These are phyloP conservation scores for Cephus runcator DNA, from an alignment of 2,888 invertebrate species.

Conservation along the genomic window DNA sequence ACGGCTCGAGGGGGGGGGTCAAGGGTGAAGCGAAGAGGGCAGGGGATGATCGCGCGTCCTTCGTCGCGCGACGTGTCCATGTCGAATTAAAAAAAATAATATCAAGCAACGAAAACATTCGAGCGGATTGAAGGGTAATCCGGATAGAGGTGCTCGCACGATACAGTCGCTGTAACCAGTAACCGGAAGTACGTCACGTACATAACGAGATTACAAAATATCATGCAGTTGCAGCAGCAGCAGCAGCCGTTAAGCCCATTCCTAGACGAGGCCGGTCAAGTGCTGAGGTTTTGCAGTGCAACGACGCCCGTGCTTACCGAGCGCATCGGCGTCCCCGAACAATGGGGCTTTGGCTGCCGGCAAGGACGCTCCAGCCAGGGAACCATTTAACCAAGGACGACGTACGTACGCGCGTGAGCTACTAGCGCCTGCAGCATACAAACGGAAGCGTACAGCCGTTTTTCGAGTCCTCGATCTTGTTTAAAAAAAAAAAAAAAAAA, in stretches of 20 bases:
- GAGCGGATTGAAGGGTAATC: neutral
- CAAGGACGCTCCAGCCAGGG: neutral
- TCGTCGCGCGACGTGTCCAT: neutral
- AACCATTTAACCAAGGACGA: neutral
- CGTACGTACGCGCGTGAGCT: neutral
- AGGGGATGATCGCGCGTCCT: neutral
- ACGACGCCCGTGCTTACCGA: neutral
- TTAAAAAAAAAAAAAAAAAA: too few relatives aligned
- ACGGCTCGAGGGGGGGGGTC: neutral
- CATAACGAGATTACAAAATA: conserved; percentile 44
- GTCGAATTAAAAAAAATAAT: neutral
- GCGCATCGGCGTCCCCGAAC: neutral
- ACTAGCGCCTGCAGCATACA: neutral
- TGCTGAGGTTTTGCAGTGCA: conserved; percentile 38
- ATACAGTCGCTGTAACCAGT: neutral
- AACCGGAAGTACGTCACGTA: neutral
- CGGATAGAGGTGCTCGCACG: neutral
- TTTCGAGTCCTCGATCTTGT: neutral
- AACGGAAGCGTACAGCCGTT: neutral
- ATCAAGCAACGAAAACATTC: neutral
- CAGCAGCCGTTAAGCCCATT: conserved; percentile 55
- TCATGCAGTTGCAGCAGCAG: conserved; percentile 41
- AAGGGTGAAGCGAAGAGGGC: neutral
- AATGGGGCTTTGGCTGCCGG: neutral
- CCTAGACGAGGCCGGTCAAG: conserved; percentile 60